Conservation (phyloP, 2,113 vertebrate species). For the Laticauda colubrina region DNA sequence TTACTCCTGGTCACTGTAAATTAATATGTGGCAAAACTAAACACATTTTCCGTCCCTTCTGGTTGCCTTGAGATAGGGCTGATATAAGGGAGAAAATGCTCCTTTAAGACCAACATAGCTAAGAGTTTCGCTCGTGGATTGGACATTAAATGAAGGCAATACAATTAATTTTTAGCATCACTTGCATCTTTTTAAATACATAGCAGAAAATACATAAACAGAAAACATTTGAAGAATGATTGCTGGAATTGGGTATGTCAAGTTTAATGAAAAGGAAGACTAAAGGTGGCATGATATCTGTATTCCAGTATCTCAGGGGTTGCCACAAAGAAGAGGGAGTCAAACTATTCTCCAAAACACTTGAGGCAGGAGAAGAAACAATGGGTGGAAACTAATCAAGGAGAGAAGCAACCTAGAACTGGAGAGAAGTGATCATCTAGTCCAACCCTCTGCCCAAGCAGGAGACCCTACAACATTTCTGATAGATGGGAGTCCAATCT, state of each 20-base stretch:
- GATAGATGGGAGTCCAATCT: too few relatives aligned
- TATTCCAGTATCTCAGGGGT: background rate
- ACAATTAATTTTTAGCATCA: background rate
- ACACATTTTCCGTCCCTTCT: background rate
- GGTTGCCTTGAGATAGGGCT: background rate
- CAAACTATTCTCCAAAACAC: background rate
- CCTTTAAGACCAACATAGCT: background rate
- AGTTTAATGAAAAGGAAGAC: background rate
- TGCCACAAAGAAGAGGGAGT: background rate
- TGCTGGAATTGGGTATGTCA: background rate
- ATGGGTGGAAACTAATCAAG: background rate
- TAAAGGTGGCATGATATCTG: background rate
- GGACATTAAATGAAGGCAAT: background rate
- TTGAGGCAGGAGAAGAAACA: background rate
- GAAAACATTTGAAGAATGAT: background rate
- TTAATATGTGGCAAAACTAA: background rate
- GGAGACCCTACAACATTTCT: too few relatives aligned
- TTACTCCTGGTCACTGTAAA: background rate
- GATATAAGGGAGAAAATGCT: background rate
- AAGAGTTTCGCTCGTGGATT: background rate
- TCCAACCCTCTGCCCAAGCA: too few relatives aligned
- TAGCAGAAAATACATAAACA: background rate
- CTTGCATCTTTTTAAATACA: background rate
- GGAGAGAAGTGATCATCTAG: background rate
- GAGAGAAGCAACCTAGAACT: background rate